phyloP scores from a whole-genome alignment of 2,888 invertebrate genomes.

The Melanchra persicariae region DNA sequence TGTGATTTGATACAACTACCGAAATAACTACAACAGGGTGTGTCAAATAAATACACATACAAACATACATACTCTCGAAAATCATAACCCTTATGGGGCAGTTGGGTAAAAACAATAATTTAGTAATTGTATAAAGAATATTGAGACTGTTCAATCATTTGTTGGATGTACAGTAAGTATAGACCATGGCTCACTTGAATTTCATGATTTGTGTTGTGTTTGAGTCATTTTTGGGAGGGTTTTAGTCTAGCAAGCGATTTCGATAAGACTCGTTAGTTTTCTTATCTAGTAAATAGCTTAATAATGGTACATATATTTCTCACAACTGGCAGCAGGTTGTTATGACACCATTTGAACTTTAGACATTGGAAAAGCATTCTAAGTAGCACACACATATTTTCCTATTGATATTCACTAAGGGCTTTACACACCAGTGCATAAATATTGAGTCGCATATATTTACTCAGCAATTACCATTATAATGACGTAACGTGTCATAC shows the following conservation, averaged over 20 bases:
- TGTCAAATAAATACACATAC: neutral
- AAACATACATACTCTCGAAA: too few species aligned
- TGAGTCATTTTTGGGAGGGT: too few species aligned
- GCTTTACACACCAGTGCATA: slow-evolving; percentile 37
- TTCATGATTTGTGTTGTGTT: neutral
- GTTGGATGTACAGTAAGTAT: too few species aligned
- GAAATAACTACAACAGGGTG: too few species aligned
- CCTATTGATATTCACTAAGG: slow-evolving; percentile 27
- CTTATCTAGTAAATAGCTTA: slow-evolving; percentile 4
- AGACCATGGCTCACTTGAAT: neutral
- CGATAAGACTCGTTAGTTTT: neutral
- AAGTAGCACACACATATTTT: neutral
- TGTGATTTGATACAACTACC: too few species aligned
- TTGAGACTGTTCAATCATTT: neutral
- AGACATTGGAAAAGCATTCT: slow-evolving; percentile 23
- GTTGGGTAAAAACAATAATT: too few species aligned
- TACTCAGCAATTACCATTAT: slow-evolving; percentile 20
- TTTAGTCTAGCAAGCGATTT: neutral
- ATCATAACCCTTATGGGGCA: too few species aligned
- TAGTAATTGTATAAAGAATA: too few species aligned
- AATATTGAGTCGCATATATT: slow-evolving; percentile 46
- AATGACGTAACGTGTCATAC: slow-evolving; percentile 37
- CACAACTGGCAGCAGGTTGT: neutral
- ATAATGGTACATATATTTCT: neutral
- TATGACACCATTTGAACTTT: neutral